These are phyloP conservation scores for Gambusia yucatana DNA, from an alignment of 2,797 vertebrate genomes.

Conservation along the genomic window DNA sequence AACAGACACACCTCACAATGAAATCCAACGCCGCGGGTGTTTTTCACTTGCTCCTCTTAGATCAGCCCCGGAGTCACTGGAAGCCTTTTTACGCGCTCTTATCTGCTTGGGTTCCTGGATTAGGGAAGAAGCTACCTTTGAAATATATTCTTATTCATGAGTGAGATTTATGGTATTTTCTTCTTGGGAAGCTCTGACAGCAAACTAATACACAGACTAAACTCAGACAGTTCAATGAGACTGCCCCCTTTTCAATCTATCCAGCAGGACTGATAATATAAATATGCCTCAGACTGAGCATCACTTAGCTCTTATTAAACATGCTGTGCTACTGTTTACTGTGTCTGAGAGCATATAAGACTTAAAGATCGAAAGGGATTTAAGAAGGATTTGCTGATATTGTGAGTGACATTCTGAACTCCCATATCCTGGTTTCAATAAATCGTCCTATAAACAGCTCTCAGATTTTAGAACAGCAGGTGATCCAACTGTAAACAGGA, in stretches of 20 bases:
- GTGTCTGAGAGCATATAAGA: background rate
- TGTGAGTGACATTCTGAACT: conserved; percentile 2
- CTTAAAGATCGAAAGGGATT: background rate
- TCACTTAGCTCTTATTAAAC: background rate
- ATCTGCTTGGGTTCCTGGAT: conserved; percentile 21
- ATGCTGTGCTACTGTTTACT: background rate
- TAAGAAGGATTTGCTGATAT: background rate
- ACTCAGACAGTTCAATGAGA: conserved; percentile 1
- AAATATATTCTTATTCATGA: background rate
- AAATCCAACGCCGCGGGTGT: conserved; percentile 37
- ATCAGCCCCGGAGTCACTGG: conserved; percentile 55
- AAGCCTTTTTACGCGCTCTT: conserved; percentile 40
- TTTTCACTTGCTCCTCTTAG: conserved; percentile 51
- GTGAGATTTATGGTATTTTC: background rate
- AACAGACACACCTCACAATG: conserved; percentile 65
- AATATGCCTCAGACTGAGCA: background rate
- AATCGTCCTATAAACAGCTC: background rate
- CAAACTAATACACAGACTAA: background rate
- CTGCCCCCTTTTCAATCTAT: background rate
- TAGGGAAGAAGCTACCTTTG: background rate
- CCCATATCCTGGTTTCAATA: background rate
- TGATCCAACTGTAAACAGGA: conserved; percentile 26
- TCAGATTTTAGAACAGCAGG: background rate
- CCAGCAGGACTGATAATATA: background rate
- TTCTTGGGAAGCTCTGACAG: background rate